These are phyloP conservation scores for Eilema griseolum DNA, from an alignment of 2,888 invertebrate genomes.

Conservation along the genomic window DNA sequence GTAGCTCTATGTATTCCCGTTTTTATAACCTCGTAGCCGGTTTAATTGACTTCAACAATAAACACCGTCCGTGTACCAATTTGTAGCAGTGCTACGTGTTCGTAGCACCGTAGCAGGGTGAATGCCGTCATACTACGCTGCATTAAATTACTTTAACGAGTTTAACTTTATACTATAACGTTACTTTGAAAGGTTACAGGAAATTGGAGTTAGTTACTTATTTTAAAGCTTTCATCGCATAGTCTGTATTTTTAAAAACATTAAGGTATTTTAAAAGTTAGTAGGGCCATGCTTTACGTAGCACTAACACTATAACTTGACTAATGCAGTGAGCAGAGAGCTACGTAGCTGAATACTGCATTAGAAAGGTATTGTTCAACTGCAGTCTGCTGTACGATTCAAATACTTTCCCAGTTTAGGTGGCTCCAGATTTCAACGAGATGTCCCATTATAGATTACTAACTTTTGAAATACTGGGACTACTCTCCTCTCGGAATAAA, in stretches of 20 bases:
- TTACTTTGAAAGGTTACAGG: conserved; percentile 19
- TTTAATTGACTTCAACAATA: conserved; percentile 56
- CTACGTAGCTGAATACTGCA: not conserved
- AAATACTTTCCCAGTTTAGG: not conserved
- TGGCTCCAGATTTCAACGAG: not conserved
- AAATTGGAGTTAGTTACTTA: not conserved
- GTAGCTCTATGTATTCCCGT: conserved; percentile 50
- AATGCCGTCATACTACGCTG: conserved; percentile 29
- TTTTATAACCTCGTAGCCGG: conserved; percentile 47
- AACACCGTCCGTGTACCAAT: conserved; percentile 55
- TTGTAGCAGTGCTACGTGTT: conserved; percentile 54
- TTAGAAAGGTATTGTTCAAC: not conserved
- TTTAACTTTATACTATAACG: conserved; percentile 37
- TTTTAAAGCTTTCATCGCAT: not conserved
- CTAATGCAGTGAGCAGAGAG: not conserved
- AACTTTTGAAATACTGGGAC: not conserved
- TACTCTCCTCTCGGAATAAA: not conserved
- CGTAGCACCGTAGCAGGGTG: conserved; percentile 44
- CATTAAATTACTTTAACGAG: conserved; percentile 47
- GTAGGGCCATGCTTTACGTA: not conserved
- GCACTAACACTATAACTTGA: not conserved
- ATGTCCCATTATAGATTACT: not conserved
- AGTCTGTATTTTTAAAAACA: not conserved
- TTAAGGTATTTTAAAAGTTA: not conserved
- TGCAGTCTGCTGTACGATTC: not conserved